phyloP scores from a whole-genome alignment of 2,797 vertebrate species.

The Pseudopleuronectes americanus region DNA sequence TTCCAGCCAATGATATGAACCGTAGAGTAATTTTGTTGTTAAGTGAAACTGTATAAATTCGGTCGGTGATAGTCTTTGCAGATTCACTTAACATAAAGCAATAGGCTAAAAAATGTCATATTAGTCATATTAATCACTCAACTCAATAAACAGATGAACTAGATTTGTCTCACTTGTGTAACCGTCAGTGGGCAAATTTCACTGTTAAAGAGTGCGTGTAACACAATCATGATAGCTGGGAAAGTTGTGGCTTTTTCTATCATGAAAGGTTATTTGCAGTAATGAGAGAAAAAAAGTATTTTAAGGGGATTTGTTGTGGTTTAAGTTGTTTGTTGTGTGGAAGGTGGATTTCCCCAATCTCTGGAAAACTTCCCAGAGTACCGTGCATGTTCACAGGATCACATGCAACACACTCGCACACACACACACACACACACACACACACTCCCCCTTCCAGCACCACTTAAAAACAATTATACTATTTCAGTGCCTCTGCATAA shows the following conservation, averaged over 20 bases:
- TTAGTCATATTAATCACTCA: conserved; percentile 10
- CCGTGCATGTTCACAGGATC: conserved; percentile 55
- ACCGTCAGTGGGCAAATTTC: conserved; percentile 31
- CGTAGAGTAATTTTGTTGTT: too few species aligned
- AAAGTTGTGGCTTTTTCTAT: conserved; percentile 58
- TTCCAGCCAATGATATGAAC: too few species aligned
- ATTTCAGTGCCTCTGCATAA: conserved; percentile 67
- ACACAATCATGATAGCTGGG: conserved; percentile 48
- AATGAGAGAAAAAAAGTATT: conserved; percentile 59
- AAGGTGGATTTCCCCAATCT: conserved; percentile 72
- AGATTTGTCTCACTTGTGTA: conserved; percentile 28
- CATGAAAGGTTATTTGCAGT: conserved; percentile 63
- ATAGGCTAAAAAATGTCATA: not conserved
- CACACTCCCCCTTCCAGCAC: conserved; percentile 45
- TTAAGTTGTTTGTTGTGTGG: conserved; percentile 66
- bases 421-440: conserved; percentile 18
- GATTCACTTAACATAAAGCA: not conserved
- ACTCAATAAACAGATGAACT: conserved; percentile 16
- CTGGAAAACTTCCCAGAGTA: conserved; percentile 74
- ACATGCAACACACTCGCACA: conserved; percentile 44
- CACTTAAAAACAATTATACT: conserved; percentile 77
- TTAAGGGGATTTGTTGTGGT: conserved; percentile 68
- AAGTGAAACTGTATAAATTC: too few species aligned
- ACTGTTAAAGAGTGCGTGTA: conserved; percentile 57
- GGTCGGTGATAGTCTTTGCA: too few species aligned